phyloP scores from a whole-genome alignment of 2,888 invertebrate genomes.

The Epiblema foenella region DNA sequence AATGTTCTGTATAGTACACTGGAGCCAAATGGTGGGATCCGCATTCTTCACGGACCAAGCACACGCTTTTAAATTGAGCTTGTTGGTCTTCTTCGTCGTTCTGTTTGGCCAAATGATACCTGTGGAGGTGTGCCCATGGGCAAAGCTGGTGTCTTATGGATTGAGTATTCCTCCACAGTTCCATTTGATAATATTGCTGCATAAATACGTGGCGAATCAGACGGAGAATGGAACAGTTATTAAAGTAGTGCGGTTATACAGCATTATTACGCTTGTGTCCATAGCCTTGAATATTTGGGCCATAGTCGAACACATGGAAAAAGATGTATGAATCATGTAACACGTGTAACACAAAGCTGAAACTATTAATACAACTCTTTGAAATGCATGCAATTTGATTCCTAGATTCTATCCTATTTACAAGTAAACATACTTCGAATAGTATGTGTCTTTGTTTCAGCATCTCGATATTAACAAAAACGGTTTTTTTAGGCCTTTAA shows the following conservation, averaged over 20 bases:
- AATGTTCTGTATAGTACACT: constrained; percentile 63
- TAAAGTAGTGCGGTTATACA: constrained; percentile 58
- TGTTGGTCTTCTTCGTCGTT: constrained; percentile 57
- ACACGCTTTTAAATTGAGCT: constrained; percentile 52
- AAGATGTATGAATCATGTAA: constrained; percentile 3
- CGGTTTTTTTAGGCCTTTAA: too few relatives aligned
- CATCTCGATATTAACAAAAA: too few relatives aligned
- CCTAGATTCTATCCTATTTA: too few relatives aligned
- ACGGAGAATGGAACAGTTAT: constrained; percentile 55
- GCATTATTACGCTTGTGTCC: constrained; percentile 54
- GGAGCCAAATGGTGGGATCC: constrained; percentile 66
- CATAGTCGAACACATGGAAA: constrained; percentile 51
- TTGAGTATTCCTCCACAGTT: constrained; percentile 66
- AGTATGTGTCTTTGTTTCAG: too few relatives aligned
- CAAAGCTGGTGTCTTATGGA: constrained; percentile 58
- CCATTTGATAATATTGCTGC: constrained; percentile 63
- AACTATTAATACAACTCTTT: background rate
- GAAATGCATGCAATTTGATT: background rate
- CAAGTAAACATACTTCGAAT: too few relatives aligned
- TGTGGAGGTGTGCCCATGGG: constrained; percentile 56
- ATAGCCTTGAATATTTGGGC: constrained; percentile 59
- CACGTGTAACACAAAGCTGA: background rate
- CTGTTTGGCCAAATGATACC: constrained; percentile 59
- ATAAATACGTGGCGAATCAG: constrained; percentile 51
- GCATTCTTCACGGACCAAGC: constrained; percentile 55